phyloP scores from a whole-genome alignment of 2,888 invertebrate genomes.

The Napeogenes sylphis region DNA sequence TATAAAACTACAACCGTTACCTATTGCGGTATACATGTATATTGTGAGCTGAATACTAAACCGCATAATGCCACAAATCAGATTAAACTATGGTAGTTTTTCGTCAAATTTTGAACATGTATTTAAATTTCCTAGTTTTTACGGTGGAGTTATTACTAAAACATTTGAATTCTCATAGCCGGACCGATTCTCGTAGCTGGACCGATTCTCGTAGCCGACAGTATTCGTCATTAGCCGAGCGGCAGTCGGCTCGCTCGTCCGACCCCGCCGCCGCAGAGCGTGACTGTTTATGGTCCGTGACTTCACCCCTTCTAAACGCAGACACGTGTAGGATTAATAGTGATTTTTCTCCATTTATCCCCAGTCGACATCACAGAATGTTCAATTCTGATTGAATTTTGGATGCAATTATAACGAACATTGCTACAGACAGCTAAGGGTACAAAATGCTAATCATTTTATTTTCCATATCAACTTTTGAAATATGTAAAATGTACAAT shows the following conservation, averaged over 20 bases:
- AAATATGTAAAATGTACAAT: too few species aligned
- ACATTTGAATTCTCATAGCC: conserved; percentile 22
- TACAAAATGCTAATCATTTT: neutral
- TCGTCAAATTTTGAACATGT: neutral
- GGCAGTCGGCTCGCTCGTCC: conserved; percentile 6
- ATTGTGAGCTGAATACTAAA: too few species aligned
- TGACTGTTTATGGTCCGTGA: conserved; percentile 73
- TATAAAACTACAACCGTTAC: neutral
- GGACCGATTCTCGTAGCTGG: conserved; percentile 28
- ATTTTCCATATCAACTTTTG: neutral
- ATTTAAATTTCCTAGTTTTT: neutral
- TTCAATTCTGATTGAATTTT: conserved; percentile 24
- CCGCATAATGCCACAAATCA: neutral
- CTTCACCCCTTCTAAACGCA: conserved; percentile 72
- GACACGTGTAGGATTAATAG: conserved; percentile 74
- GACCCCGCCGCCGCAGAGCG: conserved; percentile 50
- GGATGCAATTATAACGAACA: conserved; percentile 15
- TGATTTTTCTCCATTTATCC: conserved; percentile 59
- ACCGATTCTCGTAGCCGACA: conserved; percentile 33
- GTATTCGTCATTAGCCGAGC: conserved; percentile 55
- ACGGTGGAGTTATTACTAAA: conserved; percentile 8
- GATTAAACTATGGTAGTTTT: neutral
- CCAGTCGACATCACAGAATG: conserved; percentile 24
- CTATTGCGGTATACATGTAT: neutral
- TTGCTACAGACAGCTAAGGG: conserved; percentile 1